Conservation (phyloP, 35 echinoderm and acorn worm genomes). For the Apostichopus parvimensis region DNA sequence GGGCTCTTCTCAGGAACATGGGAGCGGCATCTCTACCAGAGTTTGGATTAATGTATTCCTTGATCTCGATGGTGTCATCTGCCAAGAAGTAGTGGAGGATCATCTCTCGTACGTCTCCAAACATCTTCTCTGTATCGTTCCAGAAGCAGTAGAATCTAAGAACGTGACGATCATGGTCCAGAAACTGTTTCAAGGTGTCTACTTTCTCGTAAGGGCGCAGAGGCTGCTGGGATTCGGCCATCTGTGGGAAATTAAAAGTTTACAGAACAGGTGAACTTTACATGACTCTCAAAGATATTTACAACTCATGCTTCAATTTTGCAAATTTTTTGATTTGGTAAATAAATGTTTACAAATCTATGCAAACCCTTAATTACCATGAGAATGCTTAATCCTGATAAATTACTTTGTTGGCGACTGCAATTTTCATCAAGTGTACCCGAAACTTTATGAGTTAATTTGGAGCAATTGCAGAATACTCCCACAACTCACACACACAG, state of each 20-base stretch:
- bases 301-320: no score
- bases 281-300: background rate
- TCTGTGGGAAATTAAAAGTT: conserved; percentile 50
- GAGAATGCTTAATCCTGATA: no score
- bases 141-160: conserved; percentile 92
- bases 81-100: conserved; percentile 97
- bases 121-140: conserved; percentile 97
- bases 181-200: conserved; percentile 98
- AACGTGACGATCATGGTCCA: conserved; percentile 97
- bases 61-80: conserved; percentile 96
- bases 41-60: conserved; percentile 89
- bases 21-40: conserved; percentile 85
- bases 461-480: no score
- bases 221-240: conserved; percentile 96
- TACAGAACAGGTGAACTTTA: background rate
- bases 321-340: no score
- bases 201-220: conserved; percentile 95
- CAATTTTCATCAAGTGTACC: no score
- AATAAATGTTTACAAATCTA: no score
- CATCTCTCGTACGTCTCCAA: conserved; percentile 95
- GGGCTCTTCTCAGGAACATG: conserved; percentile 90
- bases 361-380: no score
- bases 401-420: no score
- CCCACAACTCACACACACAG: no score
- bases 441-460: no score